Evolutionary conservation across 64 coral and sea anemone species (phyloP).

Genomic region (Montipora capricornis): DNA sequence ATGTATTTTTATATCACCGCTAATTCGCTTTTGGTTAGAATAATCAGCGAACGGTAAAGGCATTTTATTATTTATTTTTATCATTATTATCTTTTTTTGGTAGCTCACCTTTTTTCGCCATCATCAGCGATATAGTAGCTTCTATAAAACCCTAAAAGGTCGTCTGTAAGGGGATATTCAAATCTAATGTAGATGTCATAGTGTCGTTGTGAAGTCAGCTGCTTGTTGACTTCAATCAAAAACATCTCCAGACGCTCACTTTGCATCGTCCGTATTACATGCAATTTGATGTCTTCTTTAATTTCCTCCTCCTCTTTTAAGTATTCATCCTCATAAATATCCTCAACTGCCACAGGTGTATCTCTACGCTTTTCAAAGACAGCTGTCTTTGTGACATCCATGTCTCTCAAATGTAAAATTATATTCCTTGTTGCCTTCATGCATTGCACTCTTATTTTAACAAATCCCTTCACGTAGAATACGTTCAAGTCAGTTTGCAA

Average conservation of each 20-base stretch:
- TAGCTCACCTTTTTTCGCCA: slow-evolving; percentile 75
- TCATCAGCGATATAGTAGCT: slow-evolving; percentile 77
- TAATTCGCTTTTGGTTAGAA: too few species aligned
- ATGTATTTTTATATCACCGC: too few species aligned
- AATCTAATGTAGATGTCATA: slow-evolving; percentile 76
- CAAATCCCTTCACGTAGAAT: slow-evolving; percentile 74
- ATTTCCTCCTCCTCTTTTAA: neutral
- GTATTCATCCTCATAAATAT: neutral
- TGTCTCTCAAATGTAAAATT: slow-evolving; percentile 74
- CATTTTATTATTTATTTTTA: too few species aligned
- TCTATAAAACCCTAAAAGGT: slow-evolving; percentile 80
- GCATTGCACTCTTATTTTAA: slow-evolving; percentile 74
- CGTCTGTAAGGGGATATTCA: slow-evolving; percentile 62
- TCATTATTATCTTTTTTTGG: too few species aligned
- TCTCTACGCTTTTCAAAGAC: slow-evolving; percentile 29
- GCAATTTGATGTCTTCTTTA: neutral
- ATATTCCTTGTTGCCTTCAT: slow-evolving; percentile 59
- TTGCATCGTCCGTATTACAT: slow-evolving; percentile 9
- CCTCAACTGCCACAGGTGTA: neutral
- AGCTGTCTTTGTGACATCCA: slow-evolving; percentile 46
- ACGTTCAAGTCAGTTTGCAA: slow-evolving; percentile 56
- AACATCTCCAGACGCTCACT: slow-evolving; percentile 81
- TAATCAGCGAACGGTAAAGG: too few species aligned
- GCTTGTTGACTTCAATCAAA: slow-evolving; percentile 54
- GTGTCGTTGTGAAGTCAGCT: slow-evolving; percentile 30